Evolutionary conservation across 2,797 vertebrate genomes (phyloP).

Genomic region (Hypotaenidia okinawae): DNA sequence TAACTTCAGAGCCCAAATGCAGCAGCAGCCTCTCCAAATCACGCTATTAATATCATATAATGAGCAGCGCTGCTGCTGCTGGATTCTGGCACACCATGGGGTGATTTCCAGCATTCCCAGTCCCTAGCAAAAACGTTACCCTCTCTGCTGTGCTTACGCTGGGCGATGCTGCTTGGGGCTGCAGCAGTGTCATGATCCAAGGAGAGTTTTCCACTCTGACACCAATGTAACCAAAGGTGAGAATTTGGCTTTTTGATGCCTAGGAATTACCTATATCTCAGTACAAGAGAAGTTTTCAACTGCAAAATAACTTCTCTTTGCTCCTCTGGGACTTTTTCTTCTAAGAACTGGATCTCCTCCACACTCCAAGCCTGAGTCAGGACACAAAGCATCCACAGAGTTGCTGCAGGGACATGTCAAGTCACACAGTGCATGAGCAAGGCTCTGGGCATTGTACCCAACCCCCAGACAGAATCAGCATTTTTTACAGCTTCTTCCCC

Average conservation of each 20-base stretch:
- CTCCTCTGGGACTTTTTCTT: neutral
- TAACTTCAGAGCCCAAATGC: neutral
- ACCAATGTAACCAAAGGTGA: neutral
- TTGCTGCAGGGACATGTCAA: too few relatives aligned
- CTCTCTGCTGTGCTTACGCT: neutral
- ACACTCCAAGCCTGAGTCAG: neutral
- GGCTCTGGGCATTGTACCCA: neutral
- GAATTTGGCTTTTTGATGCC: conserved; percentile 8
- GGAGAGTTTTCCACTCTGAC: neutral
- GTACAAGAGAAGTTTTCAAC: neutral
- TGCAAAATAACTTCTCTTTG: neutral
- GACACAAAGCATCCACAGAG: neutral
- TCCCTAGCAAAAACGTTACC: neutral
- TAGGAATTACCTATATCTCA: neutral
- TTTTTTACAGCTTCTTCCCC: neutral
- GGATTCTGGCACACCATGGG: neutral
- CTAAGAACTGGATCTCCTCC: neutral
- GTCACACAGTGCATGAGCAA: too few relatives aligned
- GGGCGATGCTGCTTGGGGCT: neutral
- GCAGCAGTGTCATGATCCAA: neutral
- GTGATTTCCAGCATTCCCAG: neutral
- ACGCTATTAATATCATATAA: neutral
- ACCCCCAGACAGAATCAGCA: neutral
- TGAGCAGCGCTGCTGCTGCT: neutral
- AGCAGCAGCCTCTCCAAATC: conserved; percentile 5